Evolutionary conservation across 2,113 vertebrate species (phyloP), one percentile per base, ranked within the genome.

Genomic region (Macquaria australasica): DNA sequence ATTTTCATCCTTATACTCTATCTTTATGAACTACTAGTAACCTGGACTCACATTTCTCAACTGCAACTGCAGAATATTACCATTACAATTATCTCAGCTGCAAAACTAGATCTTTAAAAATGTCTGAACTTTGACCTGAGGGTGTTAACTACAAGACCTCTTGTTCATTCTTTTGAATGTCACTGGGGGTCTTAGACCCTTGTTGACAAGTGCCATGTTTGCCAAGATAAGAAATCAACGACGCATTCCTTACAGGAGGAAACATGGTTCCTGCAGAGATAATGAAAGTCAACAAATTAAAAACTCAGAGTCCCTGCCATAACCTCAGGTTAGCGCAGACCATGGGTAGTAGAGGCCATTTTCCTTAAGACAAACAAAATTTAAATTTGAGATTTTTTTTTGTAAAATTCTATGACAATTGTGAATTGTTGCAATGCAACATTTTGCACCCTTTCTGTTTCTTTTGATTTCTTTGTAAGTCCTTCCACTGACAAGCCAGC

Each of bases 401-500:
- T 58, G n/a, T 58, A 63, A 68, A 84, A 79, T 56, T 68, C 4
- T 25, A 15, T 39, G 8, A 84, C 53, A 34, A 51, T 53, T 60
- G 34, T 23, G 62, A 70, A 83, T 78, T 87, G 87, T 88, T 85
- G 71, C 89, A 91, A 82, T 50, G 76, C 66, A 80, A 83, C 93
- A 90, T 91, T 48, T 90, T 88, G 84, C 70, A 69, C 4, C 51
- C 69, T 87, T 82, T 89, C 75, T 86, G 84, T 90, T 87, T 81
- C 87, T 91, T 93, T 88, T 86, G 69, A 90, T 91, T 91, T 86
- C 86, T 81, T 82, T 87, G 67, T 85, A 85, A 94, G 90, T 84
- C 85, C 72, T 85, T 85, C 62, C 78, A 77, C 70, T 81, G 81
- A 91, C 87, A 85, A 87, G 92, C 89, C 93, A 95, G 93, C 95